These are phyloP conservation scores for Papilio gigon DNA, from an alignment of 2,888 invertebrate genomes.

Conservation along the genomic window DNA sequence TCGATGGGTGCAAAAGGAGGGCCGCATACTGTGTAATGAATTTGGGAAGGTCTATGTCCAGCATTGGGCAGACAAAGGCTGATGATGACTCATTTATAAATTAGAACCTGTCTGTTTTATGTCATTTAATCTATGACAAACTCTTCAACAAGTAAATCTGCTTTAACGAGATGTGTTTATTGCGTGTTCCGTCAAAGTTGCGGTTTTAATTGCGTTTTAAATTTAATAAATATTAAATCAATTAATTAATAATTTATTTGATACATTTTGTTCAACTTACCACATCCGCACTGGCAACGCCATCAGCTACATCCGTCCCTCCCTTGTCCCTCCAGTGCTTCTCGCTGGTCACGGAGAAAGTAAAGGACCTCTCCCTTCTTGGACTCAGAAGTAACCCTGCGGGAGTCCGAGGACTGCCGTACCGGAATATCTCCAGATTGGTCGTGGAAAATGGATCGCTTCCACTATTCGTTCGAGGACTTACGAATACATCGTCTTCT, in stretches of 20 bases:
- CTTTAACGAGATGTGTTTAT: neutral
- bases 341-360: slow-evolving; percentile 72
- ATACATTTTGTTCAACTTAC: slow-evolving; percentile 52
- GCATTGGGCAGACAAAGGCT: too few relatives aligned
- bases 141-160: neutral
- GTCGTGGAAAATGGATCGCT: slow-evolving; percentile 72
- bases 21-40: too few relatives aligned
- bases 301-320: slow-evolving; percentile 74
- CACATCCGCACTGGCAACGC: slow-evolving; percentile 65
- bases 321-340: slow-evolving; percentile 79
- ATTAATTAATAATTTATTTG: neutral
- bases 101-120: neutral
- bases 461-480: slow-evolving; percentile 65
- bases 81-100: too few relatives aligned
- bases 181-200: neutral
- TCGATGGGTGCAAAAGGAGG: too few relatives aligned
- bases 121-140: neutral
- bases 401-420: slow-evolving; percentile 70
- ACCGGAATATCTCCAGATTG: slow-evolving; percentile 73
- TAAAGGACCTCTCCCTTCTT: slow-evolving; percentile 70
- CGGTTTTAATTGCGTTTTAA: slow-evolving; percentile 29
- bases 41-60: too few relatives aligned
- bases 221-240: neutral
- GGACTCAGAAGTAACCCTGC: slow-evolving; percentile 74
- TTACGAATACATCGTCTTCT: slow-evolving; percentile 77